A percentile compares a stretch with the other conserved stretches of the same genome.
Evolutionary conservation across 2,113 vertebrate genomes (phyloP).

Genomic region (Colistium nudipinnis): DNA sequence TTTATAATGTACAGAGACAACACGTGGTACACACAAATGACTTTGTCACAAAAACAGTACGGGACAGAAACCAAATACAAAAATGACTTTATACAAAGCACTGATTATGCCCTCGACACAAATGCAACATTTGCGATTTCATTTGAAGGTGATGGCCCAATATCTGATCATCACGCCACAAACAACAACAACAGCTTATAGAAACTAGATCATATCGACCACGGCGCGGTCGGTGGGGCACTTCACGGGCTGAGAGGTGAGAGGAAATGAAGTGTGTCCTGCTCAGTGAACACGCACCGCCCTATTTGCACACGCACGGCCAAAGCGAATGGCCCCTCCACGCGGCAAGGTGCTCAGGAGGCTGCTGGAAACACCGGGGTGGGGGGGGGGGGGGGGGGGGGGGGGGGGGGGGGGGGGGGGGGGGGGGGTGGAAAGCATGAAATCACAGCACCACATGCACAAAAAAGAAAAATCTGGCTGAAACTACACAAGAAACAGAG

Average conservation of each 20-base stretch:
- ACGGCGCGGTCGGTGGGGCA: not conserved
- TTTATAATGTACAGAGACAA: not conserved
- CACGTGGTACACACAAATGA: not conserved
- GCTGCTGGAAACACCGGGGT: constrained; percentile 46
- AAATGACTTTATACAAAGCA: too few relatives aligned
- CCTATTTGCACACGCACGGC: constrained; percentile 61
- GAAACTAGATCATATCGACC: not conserved
- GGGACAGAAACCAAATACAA: too few relatives aligned
- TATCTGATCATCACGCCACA: not conserved
- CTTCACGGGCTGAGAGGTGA: constrained; percentile 19
- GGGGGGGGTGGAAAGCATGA: constrained; percentile 67
- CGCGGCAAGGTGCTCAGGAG: constrained; percentile 66
- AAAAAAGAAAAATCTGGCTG: constrained; percentile 81
- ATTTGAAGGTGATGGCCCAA: too few relatives aligned
- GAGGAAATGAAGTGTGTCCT: constrained; percentile 33
- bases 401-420: too few relatives aligned
- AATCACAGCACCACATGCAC: constrained; percentile 78
- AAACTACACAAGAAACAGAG: constrained; percentile 85
- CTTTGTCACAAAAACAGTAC: too few relatives aligned
- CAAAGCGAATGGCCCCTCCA: constrained; percentile 57
- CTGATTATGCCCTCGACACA: too few relatives aligned
- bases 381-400: too few relatives aligned
- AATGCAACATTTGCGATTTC: too few relatives aligned
- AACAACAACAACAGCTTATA: constrained; percentile 8
- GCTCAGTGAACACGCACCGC: constrained; percentile 31